phyloP scores from a whole-genome alignment of 1,140 invertebrate genomes.

The Heliconius melpomene region DNA sequence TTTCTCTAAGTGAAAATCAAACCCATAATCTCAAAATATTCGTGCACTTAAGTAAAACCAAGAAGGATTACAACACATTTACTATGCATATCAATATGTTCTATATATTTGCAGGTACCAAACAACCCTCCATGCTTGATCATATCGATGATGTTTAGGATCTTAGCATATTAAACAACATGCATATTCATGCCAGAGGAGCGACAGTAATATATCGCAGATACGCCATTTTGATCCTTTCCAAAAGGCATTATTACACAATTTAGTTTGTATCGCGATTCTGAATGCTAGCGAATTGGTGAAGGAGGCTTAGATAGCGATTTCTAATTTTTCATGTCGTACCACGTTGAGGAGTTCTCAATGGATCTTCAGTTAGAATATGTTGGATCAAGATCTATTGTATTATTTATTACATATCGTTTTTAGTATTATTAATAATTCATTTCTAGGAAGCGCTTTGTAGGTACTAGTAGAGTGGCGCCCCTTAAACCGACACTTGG shows the following conservation, averaged over 20 bases:
- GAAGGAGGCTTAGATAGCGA: conserved; percentile 10
- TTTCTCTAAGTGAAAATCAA: too few relatives aligned
- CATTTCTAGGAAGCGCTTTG: neutral
- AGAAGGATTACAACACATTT: neutral
- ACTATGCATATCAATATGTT: neutral
- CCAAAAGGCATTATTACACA: conserved; percentile 9
- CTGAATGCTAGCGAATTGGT: conserved; percentile 9
- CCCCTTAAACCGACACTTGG: too few relatives aligned
- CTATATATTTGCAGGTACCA: neutral
- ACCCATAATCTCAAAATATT: too few relatives aligned
- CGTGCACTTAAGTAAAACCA: neutral
- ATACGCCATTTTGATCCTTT: conserved; percentile 9
- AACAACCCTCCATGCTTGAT: conserved; percentile 8
- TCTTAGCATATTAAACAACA: conserved; percentile 36
- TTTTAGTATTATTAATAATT: neutral
- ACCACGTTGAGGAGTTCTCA: neutral
- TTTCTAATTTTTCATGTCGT: conserved; percentile 22
- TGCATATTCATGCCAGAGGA: conserved; percentile 31
- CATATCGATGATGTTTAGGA: conserved; percentile 29
- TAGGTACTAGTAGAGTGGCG: too few relatives aligned
- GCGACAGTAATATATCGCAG: conserved; percentile 9
- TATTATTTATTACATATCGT: neutral
- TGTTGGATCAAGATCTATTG: neutral
- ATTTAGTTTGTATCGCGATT: conserved; percentile 7
- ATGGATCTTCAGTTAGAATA: neutral